Evolutionary conservation across 2,888 invertebrate genomes (phyloP), one percentile per base, ranked within the genome.

Genomic region (Serripes groenlandicus): DNA sequence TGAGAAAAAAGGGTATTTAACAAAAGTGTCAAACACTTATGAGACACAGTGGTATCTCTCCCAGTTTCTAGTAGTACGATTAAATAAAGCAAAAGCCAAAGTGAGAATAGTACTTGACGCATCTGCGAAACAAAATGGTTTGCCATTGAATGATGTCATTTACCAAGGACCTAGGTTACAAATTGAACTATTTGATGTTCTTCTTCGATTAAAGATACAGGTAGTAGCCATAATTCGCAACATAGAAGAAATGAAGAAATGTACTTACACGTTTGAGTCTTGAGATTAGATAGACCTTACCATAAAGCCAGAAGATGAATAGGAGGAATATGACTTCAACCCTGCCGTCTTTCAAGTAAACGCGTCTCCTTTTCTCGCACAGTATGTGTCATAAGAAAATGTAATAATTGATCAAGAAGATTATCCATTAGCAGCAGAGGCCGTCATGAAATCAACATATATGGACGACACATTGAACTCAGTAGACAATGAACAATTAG

Each of bases 401-500:
- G 78, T 73, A 15, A 7, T 9, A 21, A 5, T 28, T 34, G 52
- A 66, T 73, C 56, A 11, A 54, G 32, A 68, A 15, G 37, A 42
- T 30, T 78, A 52, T 23, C 83, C 85, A 15, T 26, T 42, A 34
- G 85, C 81, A 7, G 81, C 83, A 26, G 75, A 83, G 56, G 86
- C 83, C 15, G 72, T 87, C 15, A 15, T 81, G 26, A 75, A 87
- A 42, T 81, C 80, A 0, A 85, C 86, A 11, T 88, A 85, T 56
- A 88, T 88, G 83, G 83, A 83, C 68, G 87, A 86, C 34, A 87
- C 78, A 32, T 75, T 84, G 78, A 82, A 85, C 60, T 78, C n/a
- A n/a, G n/a, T n/a, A n/a, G n/a, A n/a, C n/a, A n/a, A n/a, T n/a
- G n/a, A n/a, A n/a, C n/a, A n/a, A n/a, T n/a, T n/a, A n/a, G n/a